These are phyloP conservation scores for Raja brachyura DNA, from an alignment of 2,113 vertebrate genomes.

Conservation along the genomic window DNA sequence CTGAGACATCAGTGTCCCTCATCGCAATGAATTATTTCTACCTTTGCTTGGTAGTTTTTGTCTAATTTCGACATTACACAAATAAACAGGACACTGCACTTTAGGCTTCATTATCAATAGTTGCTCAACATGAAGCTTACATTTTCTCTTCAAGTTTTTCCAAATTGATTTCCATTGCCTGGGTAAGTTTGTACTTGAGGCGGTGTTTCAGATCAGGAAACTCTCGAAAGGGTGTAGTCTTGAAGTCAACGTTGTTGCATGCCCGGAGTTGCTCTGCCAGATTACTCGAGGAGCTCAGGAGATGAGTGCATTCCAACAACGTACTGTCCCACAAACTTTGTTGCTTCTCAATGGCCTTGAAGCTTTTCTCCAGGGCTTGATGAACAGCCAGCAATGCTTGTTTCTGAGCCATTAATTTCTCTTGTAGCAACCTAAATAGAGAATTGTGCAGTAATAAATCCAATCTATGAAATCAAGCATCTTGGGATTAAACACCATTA, in stretches of 20 bases:
- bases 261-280: conserved; percentile 69
- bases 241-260: conserved; percentile 50
- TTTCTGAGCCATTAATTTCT: conserved; percentile 48
- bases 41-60: not conserved
- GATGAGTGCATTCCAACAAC: conserved; percentile 54
- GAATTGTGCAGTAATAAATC: not conserved
- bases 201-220: conserved; percentile 62
- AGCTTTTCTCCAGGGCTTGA: conserved; percentile 59
- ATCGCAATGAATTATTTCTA: not conserved
- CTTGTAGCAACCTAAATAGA: not conserved
- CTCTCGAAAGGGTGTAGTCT: conserved; percentile 52
- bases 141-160: conserved; percentile 58
- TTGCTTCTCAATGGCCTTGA: conserved; percentile 52
- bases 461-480: not conserved
- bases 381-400: conserved; percentile 45
- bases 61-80: not conserved
- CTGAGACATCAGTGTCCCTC: not conserved
- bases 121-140: conserved; percentile 52
- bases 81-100: not conserved
- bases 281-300: conserved; percentile 65
- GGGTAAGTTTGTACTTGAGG: conserved; percentile 63
- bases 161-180: conserved; percentile 60
- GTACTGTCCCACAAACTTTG: conserved; percentile 54
- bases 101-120: not conserved
- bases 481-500: not conserved